phyloP scores from a whole-genome alignment of 2,113 vertebrate genomes.

The Rhabdomys dilectus region DNA sequence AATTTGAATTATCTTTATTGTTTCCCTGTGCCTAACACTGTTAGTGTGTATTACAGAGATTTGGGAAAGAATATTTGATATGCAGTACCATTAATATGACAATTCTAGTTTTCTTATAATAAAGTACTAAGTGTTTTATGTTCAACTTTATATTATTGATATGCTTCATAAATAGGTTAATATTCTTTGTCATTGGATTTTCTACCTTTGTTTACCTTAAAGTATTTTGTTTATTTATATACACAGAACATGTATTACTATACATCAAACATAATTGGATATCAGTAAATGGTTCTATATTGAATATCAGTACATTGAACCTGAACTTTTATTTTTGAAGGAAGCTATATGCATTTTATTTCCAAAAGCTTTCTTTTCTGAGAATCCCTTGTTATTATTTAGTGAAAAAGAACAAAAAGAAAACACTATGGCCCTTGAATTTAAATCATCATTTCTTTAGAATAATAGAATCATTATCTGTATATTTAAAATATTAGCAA shows the following conservation, averaged over 20 bases:
- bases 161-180: constrained; percentile 73
- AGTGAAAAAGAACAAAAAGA: background rate
- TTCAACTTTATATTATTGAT: constrained; percentile 63
- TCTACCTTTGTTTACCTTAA: constrained; percentile 67
- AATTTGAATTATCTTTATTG: constrained; percentile 84
- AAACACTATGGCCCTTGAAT: constrained; percentile 3
- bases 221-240: constrained; percentile 23
- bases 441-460: constrained; percentile 53
- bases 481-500: background rate
- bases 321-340: constrained; percentile 34
- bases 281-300: background rate
- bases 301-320: constrained; percentile 56
- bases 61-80: constrained; percentile 79
- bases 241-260: background rate
- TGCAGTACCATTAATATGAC: constrained; percentile 72
- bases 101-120: constrained; percentile 78
- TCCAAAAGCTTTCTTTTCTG: constrained; percentile 57
- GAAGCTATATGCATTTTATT: constrained; percentile 41
- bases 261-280: background rate
- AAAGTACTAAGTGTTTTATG: constrained; percentile 35
- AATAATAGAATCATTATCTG: constrained; percentile 52
- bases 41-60: constrained; percentile 83
- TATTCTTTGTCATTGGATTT: constrained; percentile 73
- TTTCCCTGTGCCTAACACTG: constrained; percentile 87
- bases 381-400: background rate